Percentiles rank a stretch among this genome's conserved stretches.
Evolutionary conservation across 2,888 invertebrate genomes (phyloP).

Genomic region (Pachymerium ferrugineum): DNA sequence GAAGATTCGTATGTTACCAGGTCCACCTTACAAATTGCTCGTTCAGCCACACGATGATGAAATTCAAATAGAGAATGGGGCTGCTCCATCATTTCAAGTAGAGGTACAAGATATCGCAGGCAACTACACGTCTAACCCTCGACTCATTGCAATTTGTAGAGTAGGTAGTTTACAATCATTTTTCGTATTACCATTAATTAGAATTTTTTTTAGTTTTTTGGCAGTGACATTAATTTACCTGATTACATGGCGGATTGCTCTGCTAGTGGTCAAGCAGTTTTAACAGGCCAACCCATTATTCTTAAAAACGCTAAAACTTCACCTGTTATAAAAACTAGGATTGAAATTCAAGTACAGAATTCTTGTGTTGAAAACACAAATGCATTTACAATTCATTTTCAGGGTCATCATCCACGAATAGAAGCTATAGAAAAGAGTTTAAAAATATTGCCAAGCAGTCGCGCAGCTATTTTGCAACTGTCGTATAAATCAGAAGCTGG

Average conservation of each 20-base stretch:
- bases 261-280: slow-evolving; percentile 41
- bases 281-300: slow-evolving; percentile 43
- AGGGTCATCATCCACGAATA: slow-evolving; percentile 43
- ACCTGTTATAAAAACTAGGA: slow-evolving; percentile 40
- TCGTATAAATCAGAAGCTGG: slow-evolving; percentile 39
- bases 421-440: slow-evolving; percentile 42
- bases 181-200: neutral
- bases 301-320: slow-evolving; percentile 43
- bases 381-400: neutral
- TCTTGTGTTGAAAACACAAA: neutral
- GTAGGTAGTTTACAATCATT: slow-evolving; percentile 23
- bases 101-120: slow-evolving; percentile 31
- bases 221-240: slow-evolving; percentile 41
- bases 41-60: slow-evolving; percentile 29
- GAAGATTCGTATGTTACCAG: slow-evolving; percentile 46
- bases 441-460: slow-evolving; percentile 43
- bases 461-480: slow-evolving; percentile 41
- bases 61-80: slow-evolving; percentile 35
- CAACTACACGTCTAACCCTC: slow-evolving; percentile 33
- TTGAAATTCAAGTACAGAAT: slow-evolving; percentile 43
- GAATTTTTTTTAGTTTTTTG: slow-evolving; percentile 41
- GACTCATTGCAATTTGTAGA: slow-evolving; percentile 31
- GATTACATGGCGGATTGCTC: slow-evolving; percentile 43
- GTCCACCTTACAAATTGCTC: slow-evolving; percentile 30
- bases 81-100: slow-evolving; percentile 30